Evolutionary conservation across 1,140 invertebrate species (phyloP), one percentile per base, ranked within the genome.

Genomic region (Galleria mellonella): DNA sequence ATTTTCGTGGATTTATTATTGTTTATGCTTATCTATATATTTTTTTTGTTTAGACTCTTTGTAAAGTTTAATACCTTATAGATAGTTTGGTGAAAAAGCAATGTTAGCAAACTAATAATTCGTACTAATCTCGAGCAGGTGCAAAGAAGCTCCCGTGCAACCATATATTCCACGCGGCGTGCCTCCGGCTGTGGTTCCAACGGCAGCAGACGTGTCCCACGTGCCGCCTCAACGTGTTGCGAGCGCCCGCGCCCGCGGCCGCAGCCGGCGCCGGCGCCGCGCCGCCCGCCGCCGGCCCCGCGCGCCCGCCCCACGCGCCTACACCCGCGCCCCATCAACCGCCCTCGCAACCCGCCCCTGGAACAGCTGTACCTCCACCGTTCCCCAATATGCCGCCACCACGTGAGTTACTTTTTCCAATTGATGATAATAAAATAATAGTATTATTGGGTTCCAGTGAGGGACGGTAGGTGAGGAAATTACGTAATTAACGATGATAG

Each of bases 201-300:
- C 90, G 98, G 8, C 98, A 99, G 83, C 98, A 99, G 87, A 99
- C 98, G 0, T 99, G 98, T 86, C 98, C 98, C 4, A 99, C 98
- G 0, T 99, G 98, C 86, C 91, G 98, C 11, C 90, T 99, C 35
- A 98, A 99, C 87, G 97, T 99, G 64, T 86, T 99, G 50, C 90
- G 94, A 40, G 90, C 91, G 11, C 89, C 92, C 1, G 84, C 84
- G 14, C 58, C 84, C 41, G 41, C 86, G 56, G 47, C 63, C 27
- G 51, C 58, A 8, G 37, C 74, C 59, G 73, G 61, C 1, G 72
- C 59, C 11, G 83, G 69, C 5, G 79, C 82, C 7, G 73, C 87
- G 6, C 71, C 82, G 44, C 71, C 73, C 59, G 12, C 48, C 68
- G 60, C 40, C 71, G 17, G 17, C 17, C 59, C 11, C 83, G 70